These are phyloP conservation scores for Steinernema hermaphroditum DNA, from an alignment of 2,888 invertebrate species.

Conservation along the genomic window DNA sequence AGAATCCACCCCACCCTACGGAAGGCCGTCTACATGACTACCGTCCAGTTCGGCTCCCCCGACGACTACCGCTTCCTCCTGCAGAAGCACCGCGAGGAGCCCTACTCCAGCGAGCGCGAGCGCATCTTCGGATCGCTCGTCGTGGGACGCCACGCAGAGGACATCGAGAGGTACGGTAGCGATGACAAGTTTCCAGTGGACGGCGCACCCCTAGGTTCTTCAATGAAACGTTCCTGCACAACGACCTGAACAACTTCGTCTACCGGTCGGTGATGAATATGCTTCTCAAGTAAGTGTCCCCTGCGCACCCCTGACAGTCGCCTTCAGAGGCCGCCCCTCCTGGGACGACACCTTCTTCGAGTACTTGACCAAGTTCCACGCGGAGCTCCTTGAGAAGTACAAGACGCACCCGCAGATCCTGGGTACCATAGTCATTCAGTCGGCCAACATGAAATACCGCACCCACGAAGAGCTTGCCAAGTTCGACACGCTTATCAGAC, in stretches of 20 bases:
- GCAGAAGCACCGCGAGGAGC: slow-evolving; percentile 21
- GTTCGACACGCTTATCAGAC: slow-evolving; percentile 6
- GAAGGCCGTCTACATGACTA: slow-evolving; percentile 13
- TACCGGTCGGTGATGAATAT: slow-evolving; percentile 18
- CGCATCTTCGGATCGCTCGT: slow-evolving; percentile 9
- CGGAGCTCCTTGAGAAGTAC: not conserved
- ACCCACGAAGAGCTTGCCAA: not conserved
- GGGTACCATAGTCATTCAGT: slow-evolving; percentile 18
- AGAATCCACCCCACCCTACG: slow-evolving; percentile 18
- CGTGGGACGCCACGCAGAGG: not conserved
- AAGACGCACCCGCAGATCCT: slow-evolving; percentile 14
- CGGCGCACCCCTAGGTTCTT: not conserved
- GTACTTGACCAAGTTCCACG: slow-evolving; percentile 19
- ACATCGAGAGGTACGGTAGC: slow-evolving; percentile 1
- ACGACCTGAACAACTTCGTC: slow-evolving; percentile 26
- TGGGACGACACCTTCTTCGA: slow-evolving; percentile 29
- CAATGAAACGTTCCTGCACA: slow-evolving; percentile 14
- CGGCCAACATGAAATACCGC: slow-evolving; percentile 24
- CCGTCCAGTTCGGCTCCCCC: slow-evolving; percentile 14
- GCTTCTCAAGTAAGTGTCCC: slow-evolving; percentile 2
- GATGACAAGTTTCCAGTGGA: not conserved
- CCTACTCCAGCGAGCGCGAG: slow-evolving; percentile 18
- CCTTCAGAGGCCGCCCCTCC: slow-evolving; percentile 9
- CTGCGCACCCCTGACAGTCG: not conserved
- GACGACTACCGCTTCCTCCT: slow-evolving; percentile 22